phyloP scores from a whole-genome alignment of 2,888 invertebrate genomes.

The Leptothorax acervorum region DNA sequence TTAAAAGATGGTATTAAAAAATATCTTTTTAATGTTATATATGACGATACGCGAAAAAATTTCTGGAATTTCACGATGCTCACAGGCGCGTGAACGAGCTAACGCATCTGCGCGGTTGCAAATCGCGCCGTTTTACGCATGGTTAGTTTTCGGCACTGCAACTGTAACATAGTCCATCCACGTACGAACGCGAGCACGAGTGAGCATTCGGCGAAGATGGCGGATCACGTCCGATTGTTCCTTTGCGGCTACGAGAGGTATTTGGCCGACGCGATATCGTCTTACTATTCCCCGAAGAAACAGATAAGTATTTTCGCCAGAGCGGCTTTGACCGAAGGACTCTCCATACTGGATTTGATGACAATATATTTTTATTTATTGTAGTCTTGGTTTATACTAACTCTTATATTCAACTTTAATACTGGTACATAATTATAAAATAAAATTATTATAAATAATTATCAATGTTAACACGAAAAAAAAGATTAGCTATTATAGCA shows the following conservation, averaged over 20 bases:
- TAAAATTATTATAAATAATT: too few relatives aligned
- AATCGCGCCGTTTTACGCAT: conserved; percentile 47
- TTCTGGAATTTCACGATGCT: not conserved
- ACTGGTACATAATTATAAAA: not conserved
- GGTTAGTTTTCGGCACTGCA: conserved; percentile 20
- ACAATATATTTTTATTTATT: conserved; percentile 8
- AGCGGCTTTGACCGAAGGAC: not conserved
- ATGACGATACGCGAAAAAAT: not conserved
- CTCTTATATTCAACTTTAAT: not conserved
- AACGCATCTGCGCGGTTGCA: not conserved
- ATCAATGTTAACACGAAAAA: too few relatives aligned
- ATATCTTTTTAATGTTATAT: not conserved
- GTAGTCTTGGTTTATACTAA: not conserved
- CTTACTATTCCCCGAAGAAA: conserved; percentile 34
- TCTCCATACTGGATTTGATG: not conserved
- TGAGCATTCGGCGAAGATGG: conserved; percentile 38
- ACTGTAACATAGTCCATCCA: conserved; percentile 40
- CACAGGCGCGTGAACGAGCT: not conserved
- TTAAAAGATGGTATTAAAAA: not conserved
- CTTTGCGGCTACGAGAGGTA: conserved; percentile 26
- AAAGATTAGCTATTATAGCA: too few relatives aligned
- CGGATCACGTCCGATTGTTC: conserved; percentile 45
- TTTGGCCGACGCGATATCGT: conserved; percentile 34
- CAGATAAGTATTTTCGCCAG: conserved; percentile 15
- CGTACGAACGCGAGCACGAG: conserved; percentile 51